phyloP scores from a whole-genome alignment of 2,113 vertebrate genomes.

The Taxidea taxus region DNA sequence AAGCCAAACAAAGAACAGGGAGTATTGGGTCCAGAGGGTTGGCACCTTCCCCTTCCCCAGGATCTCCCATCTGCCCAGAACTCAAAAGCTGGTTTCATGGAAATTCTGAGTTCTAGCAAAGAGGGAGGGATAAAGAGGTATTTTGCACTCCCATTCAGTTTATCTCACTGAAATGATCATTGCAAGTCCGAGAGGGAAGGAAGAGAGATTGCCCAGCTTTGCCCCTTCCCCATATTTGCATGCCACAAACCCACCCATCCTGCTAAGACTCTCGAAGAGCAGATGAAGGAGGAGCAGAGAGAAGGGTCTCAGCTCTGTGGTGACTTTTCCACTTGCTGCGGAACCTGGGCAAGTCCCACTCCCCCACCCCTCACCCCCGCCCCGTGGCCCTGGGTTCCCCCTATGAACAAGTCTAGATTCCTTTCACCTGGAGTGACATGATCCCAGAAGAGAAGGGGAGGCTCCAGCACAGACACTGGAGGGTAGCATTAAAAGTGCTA shows the following conservation, averaged over 20 bases:
- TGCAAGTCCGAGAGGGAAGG: background rate
- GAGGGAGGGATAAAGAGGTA: background rate
- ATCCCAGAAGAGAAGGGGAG: background rate
- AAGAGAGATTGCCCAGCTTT: background rate
- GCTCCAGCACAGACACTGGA: background rate
- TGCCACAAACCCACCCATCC: background rate
- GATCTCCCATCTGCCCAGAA: background rate
- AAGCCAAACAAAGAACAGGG: background rate
- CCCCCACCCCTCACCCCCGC: fast-evolving
- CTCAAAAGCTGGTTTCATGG: background rate
- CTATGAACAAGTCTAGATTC: background rate
- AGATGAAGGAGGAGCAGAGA: background rate
- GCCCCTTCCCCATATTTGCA: fast-evolving
- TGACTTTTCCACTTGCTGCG: background rate
- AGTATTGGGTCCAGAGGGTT: background rate
- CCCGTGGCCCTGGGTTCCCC: background rate
- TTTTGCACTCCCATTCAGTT: background rate
- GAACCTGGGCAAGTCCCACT: background rate
- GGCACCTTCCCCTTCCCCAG: background rate
- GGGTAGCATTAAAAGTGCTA: background rate
- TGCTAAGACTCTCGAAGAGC: background rate
- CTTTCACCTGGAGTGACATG: background rate
- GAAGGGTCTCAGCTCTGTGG: background rate
- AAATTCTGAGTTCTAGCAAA: background rate
- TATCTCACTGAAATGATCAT: background rate